These are phyloP conservation scores for Pseudopleuronectes americanus DNA, from an alignment of 2,797 vertebrate species.

Conservation along the genomic window DNA sequence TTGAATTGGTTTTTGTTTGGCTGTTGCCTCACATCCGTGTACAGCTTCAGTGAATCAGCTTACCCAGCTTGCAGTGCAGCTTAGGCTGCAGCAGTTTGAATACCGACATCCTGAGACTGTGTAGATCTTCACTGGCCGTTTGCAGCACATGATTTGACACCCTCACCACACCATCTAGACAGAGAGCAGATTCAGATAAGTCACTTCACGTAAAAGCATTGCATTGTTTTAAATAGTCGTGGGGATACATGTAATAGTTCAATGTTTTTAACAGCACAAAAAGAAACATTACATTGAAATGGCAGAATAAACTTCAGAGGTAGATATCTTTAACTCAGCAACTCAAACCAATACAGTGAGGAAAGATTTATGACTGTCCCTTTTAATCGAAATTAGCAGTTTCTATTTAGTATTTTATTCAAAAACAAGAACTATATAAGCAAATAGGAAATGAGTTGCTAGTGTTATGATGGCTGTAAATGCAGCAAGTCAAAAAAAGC, in stretches of 20 bases:
- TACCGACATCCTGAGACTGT: conserved; percentile 82
- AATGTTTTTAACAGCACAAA: neutral
- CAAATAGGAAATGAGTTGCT: neutral
- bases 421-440: neutral
- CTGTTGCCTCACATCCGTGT: neutral
- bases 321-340: too few species aligned
- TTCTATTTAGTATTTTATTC: neutral
- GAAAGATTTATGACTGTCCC: neutral
- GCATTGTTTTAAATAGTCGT: too few species aligned
- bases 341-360: too few species aligned
- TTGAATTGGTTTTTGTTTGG: too few species aligned
- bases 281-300: neutral
- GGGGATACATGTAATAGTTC: neutral
- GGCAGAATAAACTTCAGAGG: neutral
- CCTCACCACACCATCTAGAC: conserved; percentile 56
- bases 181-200: conserved; percentile 23
- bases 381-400: neutral
- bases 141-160: conserved; percentile 75
- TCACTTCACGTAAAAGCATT: too few species aligned
- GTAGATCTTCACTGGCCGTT: conserved; percentile 82
- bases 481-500: neutral
- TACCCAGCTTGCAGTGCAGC: conserved; percentile 89
- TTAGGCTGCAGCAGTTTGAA: conserved; percentile 87
- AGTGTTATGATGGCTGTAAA: neutral
- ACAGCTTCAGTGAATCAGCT: conserved; percentile 33